Evolutionary conservation across 2,113 vertebrate species (phyloP), one percentile per base, ranked within the genome.

Genomic region (Microcebus ravelobensis): DNA sequence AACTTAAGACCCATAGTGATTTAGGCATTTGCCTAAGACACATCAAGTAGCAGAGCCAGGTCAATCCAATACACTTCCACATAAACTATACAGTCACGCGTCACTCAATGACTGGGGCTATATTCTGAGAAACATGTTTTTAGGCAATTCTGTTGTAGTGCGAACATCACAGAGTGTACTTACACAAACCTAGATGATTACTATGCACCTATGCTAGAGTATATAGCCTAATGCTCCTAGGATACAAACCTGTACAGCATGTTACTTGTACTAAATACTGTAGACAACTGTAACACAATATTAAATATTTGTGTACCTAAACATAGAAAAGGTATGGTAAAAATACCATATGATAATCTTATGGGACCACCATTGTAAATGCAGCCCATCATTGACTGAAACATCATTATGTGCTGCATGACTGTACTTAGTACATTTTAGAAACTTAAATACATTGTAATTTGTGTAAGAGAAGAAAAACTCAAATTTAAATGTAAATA

Each of bases 61-160:
- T 70, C 25, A 86, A 65, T 57, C 57, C 91, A 94, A 61, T 45
- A n/a, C 73, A 81, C 67, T 88, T 95, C 63, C 55, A 95, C 48
- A 11, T 79, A n/a, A 94, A 88, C 11, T 77, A 85, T 4, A 9
- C 31, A 48, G 42, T 48, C 39, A 45, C 13, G 3, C 2, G 10
- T 36, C 8, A 27, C 73, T 76, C 48, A 76, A 76, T 27, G 27
- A 29, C 45, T 73, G 71, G 42, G 8, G 42, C 48, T 15, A 48
- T 48, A 14, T 34, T 67, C 31, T 11, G 73, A 48, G 4, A 76
- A 76, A 31, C 17, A 3, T 48, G 27, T 76, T 48, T 14, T 76
- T 76, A 76, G 42, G 73, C 45, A 45, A 48, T 74, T 74, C 29
- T 42, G 45, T 31, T 76, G 42, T 31, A 15, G 45, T 31, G 27